phyloP scores from a whole-genome alignment of 2,113 vertebrate genomes.

The Neomonachus schauinslandi region DNA sequence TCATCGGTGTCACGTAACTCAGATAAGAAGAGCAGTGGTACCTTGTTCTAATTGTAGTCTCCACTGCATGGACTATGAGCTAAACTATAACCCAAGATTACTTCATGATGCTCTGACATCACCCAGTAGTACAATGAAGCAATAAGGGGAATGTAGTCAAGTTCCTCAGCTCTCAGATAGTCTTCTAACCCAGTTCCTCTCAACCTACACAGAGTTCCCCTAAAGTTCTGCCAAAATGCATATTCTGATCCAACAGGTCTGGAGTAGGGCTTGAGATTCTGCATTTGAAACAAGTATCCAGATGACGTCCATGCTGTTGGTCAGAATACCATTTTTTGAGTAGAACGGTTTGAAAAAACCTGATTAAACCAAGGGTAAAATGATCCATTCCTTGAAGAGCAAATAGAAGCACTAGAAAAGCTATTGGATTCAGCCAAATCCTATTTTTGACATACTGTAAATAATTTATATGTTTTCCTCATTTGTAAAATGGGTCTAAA shows the following conservation, averaged over 20 bases:
- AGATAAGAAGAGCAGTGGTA: not conserved
- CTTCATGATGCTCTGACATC: not conserved
- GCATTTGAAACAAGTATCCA: not conserved
- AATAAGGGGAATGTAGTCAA: fast-evolving
- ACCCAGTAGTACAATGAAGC: fast-evolving
- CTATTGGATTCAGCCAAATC: not conserved
- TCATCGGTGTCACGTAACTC: not conserved
- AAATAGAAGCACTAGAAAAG: not conserved
- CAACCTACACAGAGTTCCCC: not conserved
- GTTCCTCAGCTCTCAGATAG: not conserved
- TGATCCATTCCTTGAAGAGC: not conserved
- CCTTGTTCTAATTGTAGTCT: not conserved
- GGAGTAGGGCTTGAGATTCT: not conserved
- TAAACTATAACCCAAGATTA: not conserved
- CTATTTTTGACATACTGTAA: constrained; percentile 59
- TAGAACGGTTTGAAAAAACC: not conserved
- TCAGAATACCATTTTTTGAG: not conserved
- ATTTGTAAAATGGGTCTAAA: constrained; percentile 81
- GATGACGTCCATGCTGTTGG: not conserved
- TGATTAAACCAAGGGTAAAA: not conserved
- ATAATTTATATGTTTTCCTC: constrained; percentile 82
- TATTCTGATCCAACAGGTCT: not conserved
- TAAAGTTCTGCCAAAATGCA: not conserved
- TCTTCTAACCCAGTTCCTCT: not conserved
- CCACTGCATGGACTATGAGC: not conserved